Base-by-base conservation (phyloP, 2,888 invertebrate genomes). In the Odontothrips loti region DNA sequence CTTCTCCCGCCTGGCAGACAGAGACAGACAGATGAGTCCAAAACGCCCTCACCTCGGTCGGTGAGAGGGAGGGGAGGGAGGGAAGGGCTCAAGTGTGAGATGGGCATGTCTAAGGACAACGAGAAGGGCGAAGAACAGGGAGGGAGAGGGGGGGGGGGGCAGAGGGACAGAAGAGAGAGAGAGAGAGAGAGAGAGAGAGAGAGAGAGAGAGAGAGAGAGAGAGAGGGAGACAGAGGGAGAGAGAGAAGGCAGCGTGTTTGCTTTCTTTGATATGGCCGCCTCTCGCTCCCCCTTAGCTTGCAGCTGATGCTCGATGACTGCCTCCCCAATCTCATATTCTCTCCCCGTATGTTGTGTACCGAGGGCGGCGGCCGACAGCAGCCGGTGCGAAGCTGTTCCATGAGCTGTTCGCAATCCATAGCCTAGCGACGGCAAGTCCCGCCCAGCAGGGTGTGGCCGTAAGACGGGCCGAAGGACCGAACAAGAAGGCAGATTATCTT, bases 181-280 rank as follows among this genome's bases (percentile, higher is more conserved):
- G 51, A 51, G 51, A 51, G 51, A 51, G 51, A 51, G 51, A 51
- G 51, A 51, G 51, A 51, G 51, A 51, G 51, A 51, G 51, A 51
- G 51, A 51, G 51, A 51, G 51, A 51, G 51, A 51, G 51, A 51
- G 51, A 51, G 51, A 51, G 51, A 51, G 51, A 23, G 68, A 23
- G 68, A 23, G 68, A 23, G 68, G 11, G 23, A 23, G 68, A 23
- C 23, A 23, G 68, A 23, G 23, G 23, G 23, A 68, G 23, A 68
- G 68, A 9, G 23, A 23, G 63, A n/a, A 63, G 63, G 17, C n/a
- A n/a, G n/a, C 63, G n/a, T 63, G 68, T 68, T 68, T 68, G 68
- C 68, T 68, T 68, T 68, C 68, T 68, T 68, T 68, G 68, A 68
- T 68, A 68, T 68, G 23, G 51, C 51, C 51, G 51, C 51, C 51